Evolutionary conservation across 2,888 invertebrate genomes (phyloP).

Genomic region (Dimorphilus gyrociliatus): DNA sequence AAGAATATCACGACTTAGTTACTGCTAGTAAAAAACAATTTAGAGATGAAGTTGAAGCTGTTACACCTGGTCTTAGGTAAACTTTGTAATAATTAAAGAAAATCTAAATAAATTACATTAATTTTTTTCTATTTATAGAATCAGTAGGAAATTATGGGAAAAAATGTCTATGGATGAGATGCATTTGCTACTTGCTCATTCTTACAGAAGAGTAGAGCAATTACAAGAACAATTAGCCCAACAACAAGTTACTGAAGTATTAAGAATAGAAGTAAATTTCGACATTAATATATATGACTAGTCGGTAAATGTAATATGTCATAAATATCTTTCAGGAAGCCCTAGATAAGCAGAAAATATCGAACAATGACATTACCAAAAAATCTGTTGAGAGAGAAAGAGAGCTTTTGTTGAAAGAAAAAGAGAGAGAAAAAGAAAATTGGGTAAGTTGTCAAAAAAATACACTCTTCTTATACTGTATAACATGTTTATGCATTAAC

Average conservation of each 20-base stretch:
- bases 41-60: slow-evolving; percentile 42
- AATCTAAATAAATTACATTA: background rate
- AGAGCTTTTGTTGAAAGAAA: slow-evolving; percentile 49
- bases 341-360: slow-evolving; percentile 46
- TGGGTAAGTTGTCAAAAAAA: slow-evolving; percentile 18
- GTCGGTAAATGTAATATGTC: too few species aligned
- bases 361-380: slow-evolving; percentile 43
- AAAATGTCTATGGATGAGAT: slow-evolving; percentile 50
- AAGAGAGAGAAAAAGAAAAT: slow-evolving; percentile 52
- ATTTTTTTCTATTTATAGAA: background rate
- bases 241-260: slow-evolving; percentile 42
- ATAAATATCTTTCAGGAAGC: slow-evolving; percentile 51
- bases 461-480: background rate
- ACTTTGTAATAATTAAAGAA: too few species aligned
- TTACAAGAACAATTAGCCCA: slow-evolving; percentile 60
- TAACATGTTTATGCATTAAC: too few species aligned
- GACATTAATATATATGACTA: too few species aligned
- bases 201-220: slow-evolving; percentile 56
- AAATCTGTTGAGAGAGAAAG: slow-evolving; percentile 50
- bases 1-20: slow-evolving; percentile 64
- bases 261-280: too few species aligned
- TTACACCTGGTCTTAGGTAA: slow-evolving; percentile 57
- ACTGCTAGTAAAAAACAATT: slow-evolving; percentile 41
- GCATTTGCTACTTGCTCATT: slow-evolving; percentile 60
- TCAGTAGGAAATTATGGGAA: slow-evolving; percentile 14